These are phyloP conservation scores for Ciconia maguari DNA, from an alignment of 2,113 vertebrate genomes.

Conservation along the genomic window DNA sequence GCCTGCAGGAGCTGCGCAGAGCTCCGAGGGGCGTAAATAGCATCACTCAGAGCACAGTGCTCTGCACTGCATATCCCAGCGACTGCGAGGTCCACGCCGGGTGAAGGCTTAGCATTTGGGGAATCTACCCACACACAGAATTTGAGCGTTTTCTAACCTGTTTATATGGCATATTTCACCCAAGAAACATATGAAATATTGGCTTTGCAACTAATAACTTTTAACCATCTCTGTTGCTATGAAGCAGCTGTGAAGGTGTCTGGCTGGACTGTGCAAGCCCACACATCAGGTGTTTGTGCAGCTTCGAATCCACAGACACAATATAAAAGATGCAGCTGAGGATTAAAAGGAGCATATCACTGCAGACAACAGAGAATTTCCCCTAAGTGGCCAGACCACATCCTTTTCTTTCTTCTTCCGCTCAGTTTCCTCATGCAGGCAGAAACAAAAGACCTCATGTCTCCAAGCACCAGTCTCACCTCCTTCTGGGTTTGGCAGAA, in stretches of 20 bases:
- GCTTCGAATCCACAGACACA: background rate
- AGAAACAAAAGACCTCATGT: background rate
- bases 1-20: background rate
- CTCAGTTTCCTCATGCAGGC: background rate
- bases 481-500: background rate
- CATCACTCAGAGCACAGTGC: background rate
- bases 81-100: rapidly evolving
- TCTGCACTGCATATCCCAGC: background rate
- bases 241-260: background rate
- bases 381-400: background rate
- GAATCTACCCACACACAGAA: background rate
- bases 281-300: background rate
- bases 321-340: background rate
- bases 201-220: background rate
- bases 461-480: background rate
- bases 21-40: background rate
- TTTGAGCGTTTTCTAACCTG: background rate
- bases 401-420: background rate
- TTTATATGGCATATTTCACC: background rate
- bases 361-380: background rate
- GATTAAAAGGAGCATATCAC: background rate
- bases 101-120: background rate
- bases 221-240: background rate
- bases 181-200: background rate
- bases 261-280: background rate